Evolutionary conservation across 2,888 invertebrate genomes (phyloP).

Genomic region (Sminthurinus aureus): DNA sequence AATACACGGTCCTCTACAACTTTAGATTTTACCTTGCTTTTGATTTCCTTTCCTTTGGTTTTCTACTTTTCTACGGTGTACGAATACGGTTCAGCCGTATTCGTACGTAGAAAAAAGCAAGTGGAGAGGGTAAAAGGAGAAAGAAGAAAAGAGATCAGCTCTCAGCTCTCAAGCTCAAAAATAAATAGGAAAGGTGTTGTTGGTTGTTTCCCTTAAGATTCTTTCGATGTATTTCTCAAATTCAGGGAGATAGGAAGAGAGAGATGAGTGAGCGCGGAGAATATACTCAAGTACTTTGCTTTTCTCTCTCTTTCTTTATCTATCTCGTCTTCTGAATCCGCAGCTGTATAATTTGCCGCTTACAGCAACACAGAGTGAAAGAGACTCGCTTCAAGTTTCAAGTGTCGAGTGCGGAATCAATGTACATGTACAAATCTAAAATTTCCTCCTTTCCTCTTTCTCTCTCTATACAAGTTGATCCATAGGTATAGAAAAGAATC

Average conservation of each 20-base stretch:
- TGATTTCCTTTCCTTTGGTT: too few species aligned
- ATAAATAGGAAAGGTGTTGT: constrained; percentile 30
- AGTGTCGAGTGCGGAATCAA: too few species aligned
- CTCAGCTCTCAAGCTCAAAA: constrained; percentile 30
- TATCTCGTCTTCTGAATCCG: background rate
- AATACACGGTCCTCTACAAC: background rate
- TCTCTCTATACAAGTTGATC: background rate
- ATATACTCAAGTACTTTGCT: background rate
- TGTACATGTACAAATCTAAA: constrained; percentile 8
- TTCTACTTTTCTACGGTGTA: too few species aligned
- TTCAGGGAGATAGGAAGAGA: background rate
- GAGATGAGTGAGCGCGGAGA: too few species aligned
- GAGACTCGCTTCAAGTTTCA: too few species aligned
- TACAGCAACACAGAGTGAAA: too few species aligned
- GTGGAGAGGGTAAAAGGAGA: background rate
- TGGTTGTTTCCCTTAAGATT: constrained; percentile 19
- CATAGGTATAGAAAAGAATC: background rate
- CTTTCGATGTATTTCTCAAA: constrained; percentile 2
- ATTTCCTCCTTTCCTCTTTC: background rate
- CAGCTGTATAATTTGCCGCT: too few species aligned
- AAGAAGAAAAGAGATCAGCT: constrained; percentile 19
- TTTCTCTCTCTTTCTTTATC: background rate
- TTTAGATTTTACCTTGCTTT: background rate
- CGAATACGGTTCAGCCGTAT: too few species aligned
- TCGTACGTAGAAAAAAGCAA: too few species aligned